Conservation (phyloP, 1,140 invertebrate species). For the Drosophila rufa region DNA sequence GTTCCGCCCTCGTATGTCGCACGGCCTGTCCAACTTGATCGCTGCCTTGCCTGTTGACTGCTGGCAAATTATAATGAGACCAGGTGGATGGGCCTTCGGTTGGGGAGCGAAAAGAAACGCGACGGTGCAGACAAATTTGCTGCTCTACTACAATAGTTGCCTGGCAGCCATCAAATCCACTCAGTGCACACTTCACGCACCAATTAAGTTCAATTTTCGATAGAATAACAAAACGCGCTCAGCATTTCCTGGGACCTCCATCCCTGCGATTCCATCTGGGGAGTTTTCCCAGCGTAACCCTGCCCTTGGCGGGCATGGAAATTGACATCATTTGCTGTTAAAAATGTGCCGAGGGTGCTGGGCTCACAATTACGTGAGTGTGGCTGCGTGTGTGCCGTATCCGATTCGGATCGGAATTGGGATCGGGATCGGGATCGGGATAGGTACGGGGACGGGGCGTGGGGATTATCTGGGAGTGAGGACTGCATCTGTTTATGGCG, state of each 20-base stretch:
- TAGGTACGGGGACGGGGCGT: not conserved
- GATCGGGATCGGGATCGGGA: constrained; percentile 23
- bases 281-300: constrained; percentile 14
- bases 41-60: constrained; percentile 43
- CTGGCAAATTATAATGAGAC: constrained; percentile 69
- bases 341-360: constrained; percentile 43
- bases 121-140: constrained; percentile 37
- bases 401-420: constrained; percentile 34
- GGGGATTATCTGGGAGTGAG: constrained; percentile 30
- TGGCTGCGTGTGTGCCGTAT: constrained; percentile 35
- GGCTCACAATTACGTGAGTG: constrained; percentile 21
- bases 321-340: constrained; percentile 81
- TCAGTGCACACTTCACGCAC: constrained; percentile 72
- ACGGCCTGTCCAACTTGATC: constrained; percentile 51
- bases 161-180: constrained; percentile 64
- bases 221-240: constrained; percentile 56
- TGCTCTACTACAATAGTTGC: constrained; percentile 53
- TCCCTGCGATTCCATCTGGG: constrained; percentile 7
- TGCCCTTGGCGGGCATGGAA: constrained; percentile 47
- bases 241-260: constrained; percentile 11
- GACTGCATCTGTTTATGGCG: constrained; percentile 56
- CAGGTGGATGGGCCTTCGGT: constrained; percentile 14
- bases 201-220: constrained; percentile 79
- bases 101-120: constrained; percentile 1
- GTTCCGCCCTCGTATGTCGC: constrained; percentile 21